Evolutionary conservation across 1,140 invertebrate genomes (phyloP).

Genomic region (Trissolcus basalis): DNA sequence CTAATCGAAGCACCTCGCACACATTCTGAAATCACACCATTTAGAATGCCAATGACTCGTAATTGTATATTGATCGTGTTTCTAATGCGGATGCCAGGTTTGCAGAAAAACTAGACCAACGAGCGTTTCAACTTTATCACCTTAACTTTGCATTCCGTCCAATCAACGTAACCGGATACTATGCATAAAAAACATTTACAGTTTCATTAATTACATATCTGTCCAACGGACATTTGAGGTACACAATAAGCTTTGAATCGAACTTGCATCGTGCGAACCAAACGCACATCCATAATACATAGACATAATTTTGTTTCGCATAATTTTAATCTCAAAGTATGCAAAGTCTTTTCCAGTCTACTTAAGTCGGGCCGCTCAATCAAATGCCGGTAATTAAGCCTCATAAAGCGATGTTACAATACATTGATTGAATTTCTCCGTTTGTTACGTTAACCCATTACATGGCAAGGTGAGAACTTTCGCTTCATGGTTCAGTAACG

Average conservation of each 20-base stretch:
- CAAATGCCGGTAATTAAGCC: background rate
- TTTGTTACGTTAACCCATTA: slow-evolving; percentile 52
- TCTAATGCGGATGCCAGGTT: slow-evolving; percentile 32
- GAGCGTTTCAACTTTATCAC: slow-evolving; percentile 29
- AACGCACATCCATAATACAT: too few species aligned
- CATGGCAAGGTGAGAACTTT: slow-evolving; percentile 57
- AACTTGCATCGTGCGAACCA: too few species aligned
- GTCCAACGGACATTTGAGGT: background rate
- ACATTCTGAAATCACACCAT: too few species aligned
- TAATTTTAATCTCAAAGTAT: background rate
- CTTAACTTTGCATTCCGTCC: slow-evolving; percentile 29
- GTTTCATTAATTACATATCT: background rate
- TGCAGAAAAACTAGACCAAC: slow-evolving; percentile 49
- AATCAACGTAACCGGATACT: slow-evolving; percentile 24
- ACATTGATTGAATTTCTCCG: slow-evolving; percentile 33
- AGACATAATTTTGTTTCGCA: background rate
- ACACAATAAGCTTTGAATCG: too few species aligned
- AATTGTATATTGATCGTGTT: slow-evolving; percentile 53
- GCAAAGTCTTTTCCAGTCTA: background rate
- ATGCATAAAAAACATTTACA: background rate
- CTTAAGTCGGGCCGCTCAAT: too few species aligned
- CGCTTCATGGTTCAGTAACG: slow-evolving; percentile 60
- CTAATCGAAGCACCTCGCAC: too few species aligned
- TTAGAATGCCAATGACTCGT: slow-evolving; percentile 22
- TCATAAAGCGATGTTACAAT: slow-evolving; percentile 1